A percentile compares a stretch with the other conserved stretches of the same genome.
These are phyloP conservation scores for Hirudinaria manillensis DNA, from an alignment of 2,888 invertebrate species.

Conservation along the genomic window DNA sequence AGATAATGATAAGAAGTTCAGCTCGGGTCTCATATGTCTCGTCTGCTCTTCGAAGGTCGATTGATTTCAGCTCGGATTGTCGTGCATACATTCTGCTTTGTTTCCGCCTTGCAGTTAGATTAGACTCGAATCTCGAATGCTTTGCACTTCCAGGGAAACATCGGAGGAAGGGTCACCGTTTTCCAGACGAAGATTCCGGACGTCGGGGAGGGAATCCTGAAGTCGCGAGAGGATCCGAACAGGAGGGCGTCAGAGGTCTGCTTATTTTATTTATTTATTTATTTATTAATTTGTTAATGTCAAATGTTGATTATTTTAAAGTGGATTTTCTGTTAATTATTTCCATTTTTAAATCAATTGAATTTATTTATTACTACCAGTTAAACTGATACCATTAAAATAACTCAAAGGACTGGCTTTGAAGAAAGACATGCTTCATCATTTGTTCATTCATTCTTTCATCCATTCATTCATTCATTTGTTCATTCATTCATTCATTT, in stretches of 20 bases:
- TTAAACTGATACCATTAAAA: background rate
- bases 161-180: slow-evolving; percentile 89
- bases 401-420: too few relatives aligned
- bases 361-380: background rate
- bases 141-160: slow-evolving; percentile 55
- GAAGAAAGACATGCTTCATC: background rate
- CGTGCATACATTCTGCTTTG: too few relatives aligned
- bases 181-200: slow-evolving; percentile 77
- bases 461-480: background rate
- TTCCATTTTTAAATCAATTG: background rate
- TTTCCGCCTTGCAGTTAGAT: too few relatives aligned
- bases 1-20: too few relatives aligned
- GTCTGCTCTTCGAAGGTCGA: too few relatives aligned
- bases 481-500: background rate
- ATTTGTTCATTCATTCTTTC: background rate
- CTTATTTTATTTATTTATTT: too few relatives aligned
- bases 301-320: background rate
- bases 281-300: background rate
- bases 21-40: too few relatives aligned
- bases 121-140: too few relatives aligned
- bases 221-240: slow-evolving; percentile 79
- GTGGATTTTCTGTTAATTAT: background rate
- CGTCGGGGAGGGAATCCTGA: slow-evolving; percentile 75
- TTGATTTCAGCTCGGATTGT: too few relatives aligned
- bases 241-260: slow-evolving; percentile 65